phyloP scores from a whole-genome alignment of 2,797 vertebrate genomes.

The Stomatorhinus walkeri region DNA sequence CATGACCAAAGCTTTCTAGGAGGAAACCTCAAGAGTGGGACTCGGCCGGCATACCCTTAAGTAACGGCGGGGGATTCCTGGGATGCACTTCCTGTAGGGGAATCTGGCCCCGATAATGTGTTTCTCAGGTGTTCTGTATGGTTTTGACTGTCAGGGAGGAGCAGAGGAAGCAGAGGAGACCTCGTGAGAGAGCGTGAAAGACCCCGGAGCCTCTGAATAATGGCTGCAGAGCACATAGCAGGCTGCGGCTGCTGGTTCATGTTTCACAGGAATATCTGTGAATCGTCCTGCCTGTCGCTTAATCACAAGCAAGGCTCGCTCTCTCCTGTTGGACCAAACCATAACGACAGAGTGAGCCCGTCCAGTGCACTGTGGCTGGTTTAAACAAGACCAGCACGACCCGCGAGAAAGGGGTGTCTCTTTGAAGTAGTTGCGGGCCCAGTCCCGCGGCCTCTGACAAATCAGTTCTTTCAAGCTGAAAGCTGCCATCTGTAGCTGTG shows the following conservation, averaged over 20 bases:
- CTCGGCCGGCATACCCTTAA: background rate
- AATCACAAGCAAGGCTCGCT: background rate
- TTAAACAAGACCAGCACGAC: background rate
- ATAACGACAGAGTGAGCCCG: background rate
- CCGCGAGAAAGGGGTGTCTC: background rate
- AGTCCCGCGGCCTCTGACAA: background rate
- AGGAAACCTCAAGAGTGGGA: background rate
- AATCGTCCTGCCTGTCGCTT: background rate
- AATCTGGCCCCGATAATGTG: background rate
- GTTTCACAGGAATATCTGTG: background rate
- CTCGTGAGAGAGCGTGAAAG: background rate
- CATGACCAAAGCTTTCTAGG: background rate
- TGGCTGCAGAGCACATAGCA: background rate
- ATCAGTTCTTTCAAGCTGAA: background rate
- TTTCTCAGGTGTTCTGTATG: background rate
- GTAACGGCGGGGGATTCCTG: background rate
- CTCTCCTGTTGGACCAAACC: background rate
- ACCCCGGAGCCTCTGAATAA: background rate
- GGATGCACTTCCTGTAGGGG: background rate
- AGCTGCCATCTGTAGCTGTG: background rate
- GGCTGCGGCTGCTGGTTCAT: background rate
- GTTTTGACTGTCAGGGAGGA: background rate
- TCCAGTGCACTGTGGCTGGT: background rate
- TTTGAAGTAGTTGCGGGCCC: background rate
- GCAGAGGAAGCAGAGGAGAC: background rate